These are phyloP conservation scores for Lysandra coridon DNA, from an alignment of 2,888 invertebrate genomes.

Conservation along the genomic window DNA sequence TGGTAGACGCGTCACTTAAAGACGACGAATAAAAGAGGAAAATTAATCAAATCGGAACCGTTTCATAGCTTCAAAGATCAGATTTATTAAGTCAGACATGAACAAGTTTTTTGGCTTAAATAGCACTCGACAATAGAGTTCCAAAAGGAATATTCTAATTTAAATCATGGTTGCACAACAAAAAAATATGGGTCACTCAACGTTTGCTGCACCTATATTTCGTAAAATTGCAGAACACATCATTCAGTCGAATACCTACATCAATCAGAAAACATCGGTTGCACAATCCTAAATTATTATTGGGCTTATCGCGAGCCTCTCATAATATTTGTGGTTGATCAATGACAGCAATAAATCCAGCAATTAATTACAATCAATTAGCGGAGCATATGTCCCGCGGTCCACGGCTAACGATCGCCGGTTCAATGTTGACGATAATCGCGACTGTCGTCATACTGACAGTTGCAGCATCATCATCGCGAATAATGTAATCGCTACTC, in stretches of 20 bases:
- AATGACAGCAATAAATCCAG: slow-evolving; percentile 22
- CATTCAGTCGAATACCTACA: background rate
- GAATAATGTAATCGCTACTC: background rate
- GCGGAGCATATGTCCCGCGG: slow-evolving; percentile 21
- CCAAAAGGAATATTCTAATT: too few relatives aligned
- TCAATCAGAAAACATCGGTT: background rate
- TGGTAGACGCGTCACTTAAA: too few relatives aligned
- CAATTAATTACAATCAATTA: slow-evolving; percentile 33
- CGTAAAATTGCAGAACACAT: background rate
- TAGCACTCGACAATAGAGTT: too few relatives aligned
- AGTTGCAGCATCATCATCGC: background rate
- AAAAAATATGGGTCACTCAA: too few relatives aligned
- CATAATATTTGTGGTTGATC: slow-evolving; percentile 26
- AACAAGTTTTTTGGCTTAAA: too few relatives aligned
- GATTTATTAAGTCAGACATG: too few relatives aligned
- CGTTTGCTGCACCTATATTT: too few relatives aligned
- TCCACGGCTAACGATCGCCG: slow-evolving; percentile 23
- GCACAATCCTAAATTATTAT: background rate
- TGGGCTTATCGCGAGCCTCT: background rate
- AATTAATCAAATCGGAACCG: too few relatives aligned
- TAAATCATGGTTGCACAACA: too few relatives aligned
- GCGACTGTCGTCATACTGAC: slow-evolving; percentile 11
- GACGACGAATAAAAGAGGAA: too few relatives aligned
- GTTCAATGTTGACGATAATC: slow-evolving; percentile 29
- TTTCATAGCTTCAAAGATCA: too few relatives aligned